Evolutionary conservation across 2,113 vertebrate genomes (phyloP), one percentile per base, ranked within the genome.

Genomic region (Corythornis madagascariensis): DNA sequence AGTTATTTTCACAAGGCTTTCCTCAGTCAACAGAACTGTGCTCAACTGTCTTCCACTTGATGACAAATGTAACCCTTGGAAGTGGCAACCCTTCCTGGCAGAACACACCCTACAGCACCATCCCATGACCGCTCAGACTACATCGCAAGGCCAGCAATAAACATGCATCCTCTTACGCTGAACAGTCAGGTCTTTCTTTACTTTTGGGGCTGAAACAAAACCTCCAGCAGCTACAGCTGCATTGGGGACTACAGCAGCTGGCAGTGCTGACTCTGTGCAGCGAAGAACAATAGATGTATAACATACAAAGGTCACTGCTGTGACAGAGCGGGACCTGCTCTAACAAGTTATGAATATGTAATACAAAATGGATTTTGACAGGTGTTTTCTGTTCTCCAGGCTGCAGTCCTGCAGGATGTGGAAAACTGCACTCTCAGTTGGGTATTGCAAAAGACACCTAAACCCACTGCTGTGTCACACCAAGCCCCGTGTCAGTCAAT

Each of bases 311-410:
- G 94, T 93, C 92, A 83, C 33, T 67, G 56, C 69, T 74, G 74
- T 91, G 78, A 87, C 13, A 3, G 70, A 96, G 67, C 7, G 13
- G 78, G 87, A 91, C 89, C 89, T 92, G 84, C 55, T 83, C 47
- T 85, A 95, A 83, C 89, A 94, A 91, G 79, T 80, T 88, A 91
- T 89, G 78, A 96, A 96, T 95, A 95, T 89, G 89, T 83, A 95
- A 88, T 9, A 85, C 31, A 91, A 95, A 94, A 95, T 91, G 64
- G 85, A 91, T 55, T 70, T 88, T 93, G 91, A 89, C 87, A 76
- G 74, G 63, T 89, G 45, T 63, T 85, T 92, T 94, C 50, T 73
- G 33, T 69, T 96, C 55, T 88, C 35, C 50, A 84, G 26, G 24
- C 18, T 73, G 12, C 16, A 69, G 55, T 85, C 63, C 42, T 80